Conservation (phyloP, 2,888 invertebrate species). For the Steromphala cineraria region DNA sequence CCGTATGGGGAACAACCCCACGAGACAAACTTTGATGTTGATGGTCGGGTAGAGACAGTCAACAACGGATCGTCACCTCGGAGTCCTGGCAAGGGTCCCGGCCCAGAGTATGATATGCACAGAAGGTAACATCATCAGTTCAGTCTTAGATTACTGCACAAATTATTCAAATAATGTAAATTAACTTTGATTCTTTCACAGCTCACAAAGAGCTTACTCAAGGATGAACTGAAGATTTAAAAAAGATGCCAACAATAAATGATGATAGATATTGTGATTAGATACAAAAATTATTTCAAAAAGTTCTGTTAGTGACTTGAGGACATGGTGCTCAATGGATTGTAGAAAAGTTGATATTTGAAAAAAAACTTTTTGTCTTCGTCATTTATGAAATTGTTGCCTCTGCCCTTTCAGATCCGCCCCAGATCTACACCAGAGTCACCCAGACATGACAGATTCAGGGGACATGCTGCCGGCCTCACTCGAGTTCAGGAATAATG, state of each 20-base stretch:
- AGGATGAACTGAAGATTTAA: too few relatives aligned
- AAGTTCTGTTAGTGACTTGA: too few relatives aligned
- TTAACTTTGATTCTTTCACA: too few relatives aligned
- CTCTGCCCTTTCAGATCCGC: not conserved
- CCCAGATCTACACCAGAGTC: not conserved
- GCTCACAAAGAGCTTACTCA: too few relatives aligned
- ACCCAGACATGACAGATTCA: not conserved
- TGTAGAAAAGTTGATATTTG: too few relatives aligned
- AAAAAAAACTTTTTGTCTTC: too few relatives aligned
- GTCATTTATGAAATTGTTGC: not conserved
- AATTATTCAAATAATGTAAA: not conserved
- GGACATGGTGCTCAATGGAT: too few relatives aligned
- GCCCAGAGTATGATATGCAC: not conserved
- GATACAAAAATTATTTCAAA: too few relatives aligned
- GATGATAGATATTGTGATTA: too few relatives aligned
- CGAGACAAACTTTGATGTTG: slow-evolving; percentile 88
- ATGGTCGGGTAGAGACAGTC: slow-evolving; percentile 93
- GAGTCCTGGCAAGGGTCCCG: not conserved
- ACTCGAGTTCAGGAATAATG: slow-evolving; percentile 94
- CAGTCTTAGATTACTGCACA: not conserved
- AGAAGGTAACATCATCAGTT: not conserved
- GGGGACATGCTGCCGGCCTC: slow-evolving; percentile 88
- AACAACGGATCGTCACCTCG: slow-evolving; percentile 21
- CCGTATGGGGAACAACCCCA: slow-evolving; percentile 44
- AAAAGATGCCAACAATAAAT: too few relatives aligned